Evolutionary conservation across 2,888 invertebrate species (phyloP).

Genomic region (Liodrosophila aerea): DNA sequence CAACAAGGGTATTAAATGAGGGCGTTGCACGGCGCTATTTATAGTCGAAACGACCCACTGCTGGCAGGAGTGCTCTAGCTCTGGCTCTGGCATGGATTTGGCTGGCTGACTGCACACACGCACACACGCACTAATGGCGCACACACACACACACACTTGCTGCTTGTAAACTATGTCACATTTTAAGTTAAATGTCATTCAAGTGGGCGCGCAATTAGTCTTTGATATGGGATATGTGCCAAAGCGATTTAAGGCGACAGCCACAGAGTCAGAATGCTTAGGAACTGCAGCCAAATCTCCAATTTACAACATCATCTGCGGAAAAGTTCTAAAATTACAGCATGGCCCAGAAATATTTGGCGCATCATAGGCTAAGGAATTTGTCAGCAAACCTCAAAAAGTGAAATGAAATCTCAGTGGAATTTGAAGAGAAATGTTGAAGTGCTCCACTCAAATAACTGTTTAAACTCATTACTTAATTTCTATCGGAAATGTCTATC

Average conservation of each 20-base stretch:
- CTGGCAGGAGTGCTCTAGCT: constrained; percentile 58
- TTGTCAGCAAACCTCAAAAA: background rate
- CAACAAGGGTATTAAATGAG: constrained; percentile 44
- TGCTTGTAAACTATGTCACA: constrained; percentile 63
- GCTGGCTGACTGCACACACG: constrained; percentile 5
- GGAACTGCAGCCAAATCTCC: constrained; percentile 1
- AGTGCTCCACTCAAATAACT: too few species aligned
- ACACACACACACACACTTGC: constrained; percentile 18
- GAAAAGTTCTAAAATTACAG: background rate
- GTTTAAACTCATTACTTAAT: too few species aligned
- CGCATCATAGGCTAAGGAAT: background rate
- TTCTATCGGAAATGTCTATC: too few species aligned
- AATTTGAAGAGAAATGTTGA: too few species aligned
- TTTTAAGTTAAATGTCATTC: constrained; percentile 72
- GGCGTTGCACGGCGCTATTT: constrained; percentile 48
- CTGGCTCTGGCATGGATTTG: constrained; percentile 32
- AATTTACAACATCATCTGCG: constrained; percentile 28
- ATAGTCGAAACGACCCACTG: constrained; percentile 35
- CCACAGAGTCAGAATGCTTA: too few species aligned
- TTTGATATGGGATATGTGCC: constrained; percentile 47
- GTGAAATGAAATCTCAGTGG: constrained; percentile 5
- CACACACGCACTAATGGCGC: constrained; percentile 2
- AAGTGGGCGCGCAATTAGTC: constrained; percentile 65
- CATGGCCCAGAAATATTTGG: background rate
- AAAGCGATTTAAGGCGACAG: constrained; percentile 29